Percentiles rank a stretch among this genome's conserved stretches.
phyloP scores from a whole-genome alignment of 2,797 vertebrate species.

The Enoplosus armatus region DNA sequence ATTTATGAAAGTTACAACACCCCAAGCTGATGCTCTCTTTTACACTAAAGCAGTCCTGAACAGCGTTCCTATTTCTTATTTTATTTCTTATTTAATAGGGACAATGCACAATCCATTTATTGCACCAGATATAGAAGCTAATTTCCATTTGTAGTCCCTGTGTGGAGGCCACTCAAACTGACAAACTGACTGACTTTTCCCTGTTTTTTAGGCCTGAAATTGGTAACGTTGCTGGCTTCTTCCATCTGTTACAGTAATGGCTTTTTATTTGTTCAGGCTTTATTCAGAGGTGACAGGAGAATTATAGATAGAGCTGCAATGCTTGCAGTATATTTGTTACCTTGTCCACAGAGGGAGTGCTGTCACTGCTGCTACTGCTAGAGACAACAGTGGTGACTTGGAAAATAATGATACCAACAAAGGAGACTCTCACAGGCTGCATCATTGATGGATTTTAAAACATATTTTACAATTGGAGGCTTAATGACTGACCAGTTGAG shows the following conservation, averaged over 20 bases:
- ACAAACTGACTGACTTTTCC: too few relatives aligned
- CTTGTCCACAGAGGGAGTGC: not conserved
- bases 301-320: not conserved
- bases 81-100: not conserved
- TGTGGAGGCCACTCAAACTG: not conserved
- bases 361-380: not conserved
- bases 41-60: too few relatives aligned
- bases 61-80: not conserved
- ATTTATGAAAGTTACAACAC: too few relatives aligned
- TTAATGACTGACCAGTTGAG: not conserved
- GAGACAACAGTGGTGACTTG: not conserved
- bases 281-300: not conserved
- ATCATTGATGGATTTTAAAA: not conserved
- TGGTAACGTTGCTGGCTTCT: not conserved
- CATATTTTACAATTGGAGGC: not conserved
- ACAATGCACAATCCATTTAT: too few relatives aligned
- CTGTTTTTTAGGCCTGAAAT: not conserved
- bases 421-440: not conserved
- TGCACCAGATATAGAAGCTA: not conserved
- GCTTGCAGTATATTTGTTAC: not conserved
- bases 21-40: too few relatives aligned
- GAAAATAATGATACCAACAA: not conserved
- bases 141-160: not conserved
- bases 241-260: not conserved
- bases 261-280: not conserved